Base-by-base conservation (phyloP, 2,797 vertebrate species). In the Enteromius thamalakanensis region DNA sequence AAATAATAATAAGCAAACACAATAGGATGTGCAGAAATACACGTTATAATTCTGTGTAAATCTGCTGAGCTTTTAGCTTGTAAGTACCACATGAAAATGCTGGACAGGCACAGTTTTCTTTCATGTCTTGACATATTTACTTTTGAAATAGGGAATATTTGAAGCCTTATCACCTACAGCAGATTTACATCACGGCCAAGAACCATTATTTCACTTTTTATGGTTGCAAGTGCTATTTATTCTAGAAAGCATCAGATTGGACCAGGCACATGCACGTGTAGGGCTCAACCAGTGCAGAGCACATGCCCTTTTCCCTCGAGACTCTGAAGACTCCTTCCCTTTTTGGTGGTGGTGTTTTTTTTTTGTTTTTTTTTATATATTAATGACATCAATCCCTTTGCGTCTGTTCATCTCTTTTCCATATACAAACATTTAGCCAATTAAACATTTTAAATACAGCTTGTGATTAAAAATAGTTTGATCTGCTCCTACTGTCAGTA, bases 61-160 rank as follows among this genome's bases (percentile, higher is more conserved):
- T 75, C 72, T 75, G 72, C 17, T 74, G 47, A 74, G 47, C 71
- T 51, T 72, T 51, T 21, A 51, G 4, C 26, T 51, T 21, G 23
- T 71, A 65, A 9, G 29, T 65, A 17, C 64, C 3, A 7, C 47
- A 21, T 72, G 17, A 34, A 51, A 72, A 51, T 72, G 70, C 47
- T 72, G 49, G 49, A 72, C 47, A 51, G 12, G 70, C 26, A 51
- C 9, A 51, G 47, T 34, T 74, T 53, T 34, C 71, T 53, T 53
- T 21, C 47, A 49, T 74, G 29, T 21, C 45, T 53, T 34, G 26
- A 74, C 32, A 1, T 53, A 72, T 53, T 21, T 74, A 12, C 17
- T 34, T 72, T 7, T 21, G 70, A 51, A 72, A 72, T 34, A 17
- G 17, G 70, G 53, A 72, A 53, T 74, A 21, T 74, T 51, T 29